Percentiles rank a stretch among this genome's conserved stretches.
Conservation (phyloP, 2,113 vertebrate species). For the Ochotona princeps region DNA sequence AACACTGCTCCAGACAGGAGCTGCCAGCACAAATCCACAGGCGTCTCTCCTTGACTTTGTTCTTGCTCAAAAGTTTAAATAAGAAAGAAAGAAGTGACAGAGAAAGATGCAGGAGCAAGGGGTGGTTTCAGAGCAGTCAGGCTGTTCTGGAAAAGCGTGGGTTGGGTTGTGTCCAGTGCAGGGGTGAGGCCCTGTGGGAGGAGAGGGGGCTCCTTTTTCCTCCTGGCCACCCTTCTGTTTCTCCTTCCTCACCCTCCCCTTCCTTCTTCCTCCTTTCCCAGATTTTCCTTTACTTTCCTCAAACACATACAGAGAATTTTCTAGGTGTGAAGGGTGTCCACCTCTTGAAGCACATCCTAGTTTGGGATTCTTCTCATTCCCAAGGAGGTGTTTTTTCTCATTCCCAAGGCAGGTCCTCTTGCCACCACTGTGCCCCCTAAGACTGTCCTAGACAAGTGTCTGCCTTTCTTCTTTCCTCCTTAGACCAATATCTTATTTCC, state of each 20-base stretch:
- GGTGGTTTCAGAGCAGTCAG: background rate
- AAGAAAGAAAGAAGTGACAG: background rate
- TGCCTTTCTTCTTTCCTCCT: background rate
- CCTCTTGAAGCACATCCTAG: background rate
- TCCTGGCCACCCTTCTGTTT: too few species aligned
- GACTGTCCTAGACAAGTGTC: background rate
- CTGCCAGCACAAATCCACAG: background rate
- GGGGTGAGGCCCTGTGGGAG: rapidly evolving
- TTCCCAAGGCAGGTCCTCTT: background rate
- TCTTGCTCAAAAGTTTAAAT: background rate
- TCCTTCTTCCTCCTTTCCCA: background rate
- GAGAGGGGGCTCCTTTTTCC: background rate
- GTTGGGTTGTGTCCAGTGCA: background rate
- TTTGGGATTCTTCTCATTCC: background rate
- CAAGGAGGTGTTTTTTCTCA: background rate
- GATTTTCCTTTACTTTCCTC: background rate
- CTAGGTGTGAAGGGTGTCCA: background rate
- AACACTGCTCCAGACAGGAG: background rate
- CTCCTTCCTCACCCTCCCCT: too few species aligned
- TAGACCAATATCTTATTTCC: background rate
- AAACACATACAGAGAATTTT: background rate
- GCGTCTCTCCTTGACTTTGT: background rate
- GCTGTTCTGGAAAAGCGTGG: background rate
- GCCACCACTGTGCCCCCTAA: rapidly evolving
- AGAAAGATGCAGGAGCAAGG: background rate